Evolutionary conservation across 1,140 invertebrate species (phyloP).

Genomic region (Elymnias hypermnestra): DNA sequence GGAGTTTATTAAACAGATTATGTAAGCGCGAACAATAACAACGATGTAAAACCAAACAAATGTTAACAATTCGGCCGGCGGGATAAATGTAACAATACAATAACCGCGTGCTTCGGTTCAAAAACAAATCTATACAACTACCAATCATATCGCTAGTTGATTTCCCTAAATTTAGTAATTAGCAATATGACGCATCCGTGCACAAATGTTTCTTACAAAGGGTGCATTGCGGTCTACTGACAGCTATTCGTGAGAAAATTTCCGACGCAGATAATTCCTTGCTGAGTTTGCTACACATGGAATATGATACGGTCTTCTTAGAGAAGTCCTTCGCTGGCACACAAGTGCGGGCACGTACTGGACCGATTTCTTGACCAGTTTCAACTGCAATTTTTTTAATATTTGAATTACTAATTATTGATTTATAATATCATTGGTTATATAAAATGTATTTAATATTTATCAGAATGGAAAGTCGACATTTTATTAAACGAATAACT

Average conservation of each 20-base stretch:
- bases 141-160: no score
- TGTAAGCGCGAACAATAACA: slow-evolving; percentile 31
- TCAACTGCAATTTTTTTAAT: slow-evolving; percentile 53
- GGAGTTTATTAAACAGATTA: slow-evolving; percentile 47
- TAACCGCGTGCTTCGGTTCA: no score
- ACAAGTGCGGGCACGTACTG: slow-evolving; percentile 62
- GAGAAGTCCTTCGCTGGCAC: slow-evolving; percentile 64
- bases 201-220: slow-evolving; percentile 63
- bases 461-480: no score
- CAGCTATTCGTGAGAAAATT: slow-evolving; percentile 58
- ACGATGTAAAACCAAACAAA: slow-evolving; percentile 29
- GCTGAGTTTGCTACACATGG: slow-evolving; percentile 67
- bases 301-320: slow-evolving; percentile 62
- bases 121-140: no score
- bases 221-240: slow-evolving; percentile 53
- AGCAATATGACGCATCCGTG: slow-evolving; percentile 52
- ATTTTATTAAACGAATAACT: no score
- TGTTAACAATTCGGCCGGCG: slow-evolving; percentile 28
- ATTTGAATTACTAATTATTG: no score
- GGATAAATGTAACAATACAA: no score
- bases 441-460: no score
- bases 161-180: slow-evolving; percentile 15
- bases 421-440: no score
- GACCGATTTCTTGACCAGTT: slow-evolving; percentile 63
- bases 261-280: slow-evolving; percentile 63